Percentiles rank a stretch among this genome's conserved stretches.
phyloP scores from a whole-genome alignment of 2,888 invertebrate genomes.

The Creontiades dilutus region DNA sequence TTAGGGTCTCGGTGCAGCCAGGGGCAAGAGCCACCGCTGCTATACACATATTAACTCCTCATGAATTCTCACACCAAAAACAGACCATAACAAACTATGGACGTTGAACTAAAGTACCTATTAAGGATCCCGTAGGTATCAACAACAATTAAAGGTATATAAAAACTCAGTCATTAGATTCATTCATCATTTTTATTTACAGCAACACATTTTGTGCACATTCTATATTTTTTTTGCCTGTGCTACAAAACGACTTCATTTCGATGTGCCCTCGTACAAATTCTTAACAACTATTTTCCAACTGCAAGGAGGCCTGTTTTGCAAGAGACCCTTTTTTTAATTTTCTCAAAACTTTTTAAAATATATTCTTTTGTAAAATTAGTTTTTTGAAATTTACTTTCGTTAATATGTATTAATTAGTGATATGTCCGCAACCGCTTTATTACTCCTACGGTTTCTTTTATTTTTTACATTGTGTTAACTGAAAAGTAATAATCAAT shows the following conservation, averaged over 20 bases:
- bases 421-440: slow-evolving; percentile 56
- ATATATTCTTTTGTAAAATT: slow-evolving; percentile 47
- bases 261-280: slow-evolving; percentile 60
- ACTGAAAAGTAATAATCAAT: not conserved
- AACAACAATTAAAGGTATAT: no score
- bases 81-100: no score
- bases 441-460: not conserved
- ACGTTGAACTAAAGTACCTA: no score
- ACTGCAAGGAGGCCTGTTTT: not conserved
- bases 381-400: slow-evolving; percentile 26
- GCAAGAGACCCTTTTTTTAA: slow-evolving; percentile 9
- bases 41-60: no score
- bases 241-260: slow-evolving; percentile 51
- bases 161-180: not conserved
- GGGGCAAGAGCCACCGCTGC: no score
- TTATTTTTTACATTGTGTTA: slow-evolving; percentile 11
- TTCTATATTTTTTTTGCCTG: slow-evolving; percentile 44
- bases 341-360: slow-evolving; percentile 4
- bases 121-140: no score
- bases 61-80: no score
- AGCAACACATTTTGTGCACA: slow-evolving; percentile 59
- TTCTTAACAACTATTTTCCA: not conserved
- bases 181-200: slow-evolving; percentile 47
- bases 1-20: no score
- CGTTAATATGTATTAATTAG: slow-evolving; percentile 34